Evolutionary conservation across 2,888 invertebrate species (phyloP).

Genomic region (Drosophila kambysellisi): DNA sequence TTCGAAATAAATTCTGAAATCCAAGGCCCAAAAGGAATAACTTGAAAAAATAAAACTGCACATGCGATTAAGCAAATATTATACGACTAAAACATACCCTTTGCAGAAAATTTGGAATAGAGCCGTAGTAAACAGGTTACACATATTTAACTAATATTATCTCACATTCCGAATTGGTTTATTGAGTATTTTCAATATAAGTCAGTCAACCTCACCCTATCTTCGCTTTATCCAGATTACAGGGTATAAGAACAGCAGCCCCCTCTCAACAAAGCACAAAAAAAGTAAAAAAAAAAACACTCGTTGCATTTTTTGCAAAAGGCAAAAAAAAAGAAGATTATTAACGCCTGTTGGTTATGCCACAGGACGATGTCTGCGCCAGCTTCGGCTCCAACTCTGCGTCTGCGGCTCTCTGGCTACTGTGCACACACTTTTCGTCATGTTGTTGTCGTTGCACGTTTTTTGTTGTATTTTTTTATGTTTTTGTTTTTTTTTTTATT

Average conservation of each 20-base stretch:
- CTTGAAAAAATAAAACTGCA: slow-evolving; percentile 61
- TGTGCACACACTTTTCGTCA: slow-evolving; percentile 63
- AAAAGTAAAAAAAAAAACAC: slow-evolving; percentile 42
- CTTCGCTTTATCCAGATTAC: background rate
- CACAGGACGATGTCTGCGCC: slow-evolving; percentile 76
- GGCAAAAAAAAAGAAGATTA: slow-evolving; percentile 62
- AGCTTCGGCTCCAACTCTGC: slow-evolving; percentile 26
- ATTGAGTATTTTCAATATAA: background rate
- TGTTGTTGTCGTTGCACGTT: slow-evolving; percentile 62
- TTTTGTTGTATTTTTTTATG: slow-evolving; percentile 32
- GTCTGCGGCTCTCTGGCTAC: slow-evolving; percentile 45
- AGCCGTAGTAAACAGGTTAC: rapidly evolving
- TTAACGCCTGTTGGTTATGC: slow-evolving; percentile 82
- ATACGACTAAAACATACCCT: slow-evolving; percentile 22
- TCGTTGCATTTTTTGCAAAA: slow-evolving; percentile 66
- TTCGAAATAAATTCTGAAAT: slow-evolving; percentile 67
- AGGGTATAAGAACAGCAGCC: slow-evolving; percentile 40
- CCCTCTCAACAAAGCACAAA: slow-evolving; percentile 10
- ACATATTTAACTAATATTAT: background rate
- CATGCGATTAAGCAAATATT: background rate
- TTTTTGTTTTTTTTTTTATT: slow-evolving; percentile 10
- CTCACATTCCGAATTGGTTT: background rate
- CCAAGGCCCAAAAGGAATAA: slow-evolving; percentile 72
- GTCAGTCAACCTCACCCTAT: background rate
- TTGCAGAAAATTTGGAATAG: background rate